These are phyloP conservation scores for Hydrolagus colliei DNA, from an alignment of 2,797 vertebrate genomes.

Conservation along the genomic window DNA sequence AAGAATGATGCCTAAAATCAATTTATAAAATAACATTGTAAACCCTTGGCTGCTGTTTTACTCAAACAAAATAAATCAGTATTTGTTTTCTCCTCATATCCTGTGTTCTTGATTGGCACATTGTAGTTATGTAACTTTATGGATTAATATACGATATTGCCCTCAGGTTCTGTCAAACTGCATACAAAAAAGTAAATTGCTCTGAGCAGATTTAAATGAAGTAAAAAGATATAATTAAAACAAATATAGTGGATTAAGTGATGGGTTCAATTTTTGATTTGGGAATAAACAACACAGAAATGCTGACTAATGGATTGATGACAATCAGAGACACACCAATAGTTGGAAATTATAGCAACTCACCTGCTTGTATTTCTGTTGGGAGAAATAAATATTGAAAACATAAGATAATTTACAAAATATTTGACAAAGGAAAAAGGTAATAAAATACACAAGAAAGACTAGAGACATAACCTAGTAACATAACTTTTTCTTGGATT, in stretches of 20 bases:
- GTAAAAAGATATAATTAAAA: too few species aligned
- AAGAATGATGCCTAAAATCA: neutral
- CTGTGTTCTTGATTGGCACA: too few species aligned
- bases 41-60: neutral
- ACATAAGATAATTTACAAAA: neutral
- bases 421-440: too few species aligned
- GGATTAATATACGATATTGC: neutral
- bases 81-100: too few species aligned
- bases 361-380: conserved; percentile 29
- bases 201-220: too few species aligned
- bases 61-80: too few species aligned
- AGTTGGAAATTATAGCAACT: neutral
- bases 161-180: neutral
- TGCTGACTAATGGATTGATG: neutral
- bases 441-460: too few species aligned
- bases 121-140: neutral
- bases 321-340: neutral
- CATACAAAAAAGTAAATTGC: too few species aligned
- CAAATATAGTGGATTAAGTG: neutral
- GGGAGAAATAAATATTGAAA: conserved; percentile 24
- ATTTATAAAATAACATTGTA: neutral
- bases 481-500: neutral
- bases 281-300: too few species aligned
- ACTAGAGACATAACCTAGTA: neutral
- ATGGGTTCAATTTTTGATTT: too few species aligned